Evolutionary conservation across 2,113 vertebrate species (phyloP).

Genomic region (Xenopus borealis): DNA sequence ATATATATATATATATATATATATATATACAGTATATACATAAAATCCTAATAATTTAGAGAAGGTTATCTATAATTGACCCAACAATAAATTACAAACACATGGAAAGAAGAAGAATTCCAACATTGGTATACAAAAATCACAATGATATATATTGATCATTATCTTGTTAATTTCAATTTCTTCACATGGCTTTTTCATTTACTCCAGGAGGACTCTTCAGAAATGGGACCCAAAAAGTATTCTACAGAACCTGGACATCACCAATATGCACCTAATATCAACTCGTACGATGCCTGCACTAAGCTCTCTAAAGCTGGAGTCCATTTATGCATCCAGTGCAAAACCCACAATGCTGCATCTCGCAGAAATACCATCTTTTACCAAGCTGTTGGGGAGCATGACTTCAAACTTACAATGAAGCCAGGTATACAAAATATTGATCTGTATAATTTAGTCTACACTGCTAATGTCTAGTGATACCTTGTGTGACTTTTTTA

Average conservation of each 20-base stretch:
- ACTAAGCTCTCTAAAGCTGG: slow-evolving; percentile 48
- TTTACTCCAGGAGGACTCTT: slow-evolving; percentile 29
- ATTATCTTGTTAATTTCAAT: not conserved
- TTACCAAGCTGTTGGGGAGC: slow-evolving; percentile 64
- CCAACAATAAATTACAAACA: not conserved
- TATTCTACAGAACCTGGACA: slow-evolving; percentile 39
- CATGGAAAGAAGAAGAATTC: not conserved
- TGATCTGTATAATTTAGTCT: not conserved
- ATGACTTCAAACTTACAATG: slow-evolving; percentile 54
- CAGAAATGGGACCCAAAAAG: slow-evolving; percentile 53
- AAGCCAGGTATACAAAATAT: slow-evolving; percentile 59
- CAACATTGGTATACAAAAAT: not conserved
- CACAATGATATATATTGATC: no score
- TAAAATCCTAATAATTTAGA: no score
- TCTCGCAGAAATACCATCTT: slow-evolving; percentile 53
- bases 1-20: no score
- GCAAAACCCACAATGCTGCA: slow-evolving; percentile 58
- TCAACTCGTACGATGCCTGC: slow-evolving; percentile 54
- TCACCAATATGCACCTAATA: not conserved
- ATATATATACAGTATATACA: no score
- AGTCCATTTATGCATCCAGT: slow-evolving; percentile 64
- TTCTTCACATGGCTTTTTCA: not conserved
- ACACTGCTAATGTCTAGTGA: not conserved
- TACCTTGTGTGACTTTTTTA: not conserved
- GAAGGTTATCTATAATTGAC: no score